phyloP scores from a whole-genome alignment of 2,888 invertebrate species.

The Drosophila pullipes region DNA sequence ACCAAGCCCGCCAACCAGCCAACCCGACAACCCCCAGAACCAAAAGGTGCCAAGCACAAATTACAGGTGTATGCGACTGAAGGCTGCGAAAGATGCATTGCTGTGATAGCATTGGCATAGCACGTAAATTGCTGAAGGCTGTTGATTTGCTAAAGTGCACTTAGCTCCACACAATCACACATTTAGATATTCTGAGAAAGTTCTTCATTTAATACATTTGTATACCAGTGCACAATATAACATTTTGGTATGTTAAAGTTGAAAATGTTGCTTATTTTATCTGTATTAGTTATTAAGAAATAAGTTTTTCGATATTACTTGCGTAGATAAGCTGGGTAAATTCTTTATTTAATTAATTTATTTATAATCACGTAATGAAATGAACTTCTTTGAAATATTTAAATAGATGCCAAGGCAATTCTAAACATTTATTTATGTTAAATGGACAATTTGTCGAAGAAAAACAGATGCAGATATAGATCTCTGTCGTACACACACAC shows the following conservation, averaged over 20 bases:
- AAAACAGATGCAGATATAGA: background rate
- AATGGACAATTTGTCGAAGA: background rate
- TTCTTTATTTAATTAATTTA: background rate
- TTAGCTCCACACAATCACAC: conserved; percentile 41
- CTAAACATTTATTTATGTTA: too few species aligned
- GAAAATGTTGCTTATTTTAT: background rate
- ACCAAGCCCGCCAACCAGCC: conserved; percentile 14
- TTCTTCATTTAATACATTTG: conserved; percentile 2
- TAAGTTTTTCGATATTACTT: background rate
- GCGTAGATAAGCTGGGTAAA: background rate
- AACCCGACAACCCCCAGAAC: background rate
- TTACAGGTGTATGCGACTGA: conserved; percentile 73
- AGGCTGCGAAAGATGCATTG: conserved; percentile 56
- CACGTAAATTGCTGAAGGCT: conserved; percentile 57
- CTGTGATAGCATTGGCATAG: conserved; percentile 64
- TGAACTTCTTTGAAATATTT: too few species aligned
- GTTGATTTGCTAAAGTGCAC: conserved; percentile 59
- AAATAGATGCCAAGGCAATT: too few species aligned
- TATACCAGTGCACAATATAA: conserved; percentile 20
- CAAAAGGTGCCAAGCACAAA: conserved; percentile 56
- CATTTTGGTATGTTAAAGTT: conserved; percentile 27
- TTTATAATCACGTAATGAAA: background rate
- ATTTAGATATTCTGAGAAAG: conserved; percentile 21
- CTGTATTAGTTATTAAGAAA: background rate
- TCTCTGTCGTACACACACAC: too few species aligned